Base-by-base conservation (phyloP, 2,888 invertebrate genomes). In the Hydropsyche betteni region DNA sequence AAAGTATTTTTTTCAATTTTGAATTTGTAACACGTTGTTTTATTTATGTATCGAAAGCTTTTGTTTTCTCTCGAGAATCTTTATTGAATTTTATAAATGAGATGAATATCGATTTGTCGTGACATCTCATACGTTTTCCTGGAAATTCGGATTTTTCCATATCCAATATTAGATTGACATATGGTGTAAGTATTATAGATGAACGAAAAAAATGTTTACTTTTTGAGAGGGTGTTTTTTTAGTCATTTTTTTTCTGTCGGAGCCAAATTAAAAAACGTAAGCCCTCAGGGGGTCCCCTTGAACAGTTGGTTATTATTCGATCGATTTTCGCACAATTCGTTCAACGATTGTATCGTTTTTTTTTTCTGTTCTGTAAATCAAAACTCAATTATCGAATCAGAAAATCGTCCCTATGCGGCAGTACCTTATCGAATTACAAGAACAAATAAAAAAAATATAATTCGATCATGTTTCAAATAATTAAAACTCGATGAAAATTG, bases 361-460 rank as follows among this genome's bases (percentile, higher is more conserved):
- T 64, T 36, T 64, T 36, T 5, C 12, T 12, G 36, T 36, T 24
- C 36, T 64, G 64, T 64, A 36, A 64, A 64, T 64, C 64, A 64
- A 64, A 64, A 64, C 12, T 33, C 64, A 36, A 64, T 64, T 64
- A 64, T 64, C 36, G 64, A 64, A 64, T 64, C 64, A 64, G 33
- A n/a, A 64, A 64, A 64, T 4, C 14, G n/a, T 36, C 5, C 64
- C 36, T 4, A n/a, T 10, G 36, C 34, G 36, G 6, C n/a, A 2
- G 16, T 7, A 24, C 64, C 36, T 64, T 36, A 64, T 64, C 36
- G 36, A 7, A 64, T 64, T 64, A n/a, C 10, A 2, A n/a, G 34
- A 1, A 64, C 34, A 34, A 64, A 64, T 64, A 34, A 7, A 64
- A 34, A 8, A 8, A 8, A 1, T 6, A 4, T 44, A 8, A 8